Evolutionary conservation across 1,140 invertebrate genomes (phyloP).

Genomic region (Steinernema khuongi): DNA sequence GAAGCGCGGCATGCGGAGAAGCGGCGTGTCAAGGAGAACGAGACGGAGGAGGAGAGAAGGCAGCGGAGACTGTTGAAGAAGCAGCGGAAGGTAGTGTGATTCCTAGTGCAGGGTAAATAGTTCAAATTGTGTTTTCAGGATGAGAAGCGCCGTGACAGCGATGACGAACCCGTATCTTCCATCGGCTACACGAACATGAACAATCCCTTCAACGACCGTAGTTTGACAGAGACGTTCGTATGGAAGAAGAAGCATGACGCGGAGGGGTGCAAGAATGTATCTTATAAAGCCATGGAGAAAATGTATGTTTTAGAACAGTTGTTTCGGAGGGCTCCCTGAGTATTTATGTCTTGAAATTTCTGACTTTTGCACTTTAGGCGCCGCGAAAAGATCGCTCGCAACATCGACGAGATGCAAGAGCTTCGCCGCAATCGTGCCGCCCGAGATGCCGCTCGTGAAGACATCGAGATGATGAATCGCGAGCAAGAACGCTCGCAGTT

Average conservation of each 20-base stretch:
- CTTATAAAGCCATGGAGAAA: constrained; percentile 76
- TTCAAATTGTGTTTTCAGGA: constrained; percentile 74
- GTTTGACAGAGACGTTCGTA: constrained; percentile 83
- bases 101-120: constrained; percentile 87
- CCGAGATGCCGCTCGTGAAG: constrained; percentile 78
- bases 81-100: constrained; percentile 78
- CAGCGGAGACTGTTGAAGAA: constrained; percentile 79
- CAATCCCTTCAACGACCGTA: constrained; percentile 96
- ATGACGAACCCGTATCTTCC: constrained; percentile 29
- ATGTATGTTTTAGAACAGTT: constrained; percentile 78
- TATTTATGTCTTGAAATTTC: constrained; percentile 7
- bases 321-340: constrained; percentile 70
- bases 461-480: constrained; percentile 76
- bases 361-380: constrained; percentile 35
- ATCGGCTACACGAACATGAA: constrained; percentile 83
- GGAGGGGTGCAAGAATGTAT: constrained; percentile 77
- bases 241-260: constrained; percentile 94
- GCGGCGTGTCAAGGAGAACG: constrained; percentile 76
- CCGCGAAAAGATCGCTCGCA: constrained; percentile 42
- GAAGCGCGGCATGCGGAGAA: constrained; percentile 72
- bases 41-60: constrained; percentile 90
- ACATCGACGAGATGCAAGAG: constrained; percentile 63
- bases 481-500: constrained; percentile 90
- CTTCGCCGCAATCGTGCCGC: constrained; percentile 79
- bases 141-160: constrained; percentile 26